Evolutionary conservation across 2,113 vertebrate species (phyloP), one percentile per base, ranked within the genome.

Genomic region (Channa maculata): DNA sequence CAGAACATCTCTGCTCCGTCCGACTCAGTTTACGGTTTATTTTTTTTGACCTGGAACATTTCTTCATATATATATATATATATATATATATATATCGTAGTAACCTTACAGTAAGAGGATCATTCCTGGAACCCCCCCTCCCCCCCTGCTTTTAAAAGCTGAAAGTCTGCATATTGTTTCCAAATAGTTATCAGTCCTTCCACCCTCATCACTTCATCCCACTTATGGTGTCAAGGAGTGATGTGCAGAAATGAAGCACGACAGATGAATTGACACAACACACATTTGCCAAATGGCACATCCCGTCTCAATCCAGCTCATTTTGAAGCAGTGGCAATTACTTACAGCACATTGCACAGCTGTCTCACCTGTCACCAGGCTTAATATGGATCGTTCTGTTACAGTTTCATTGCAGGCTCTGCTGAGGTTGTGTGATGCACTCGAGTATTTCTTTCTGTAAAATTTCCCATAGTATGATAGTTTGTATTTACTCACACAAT

Each of bases 281-380:
- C 39, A 41, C 34, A 41, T 69, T 15, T 44, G 48, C 38, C 50
- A 72, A 46, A 73, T 6, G 48, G n/a, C 11, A 34, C 36, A 15
- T 58, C 8, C 5, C 8, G 13, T 65, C 15, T 50, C 53, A 6
- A 15, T 57, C 62, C 71, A 37, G 62, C 15, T 37, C 1, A 2
- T 43, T 58, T 3, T 39, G 10, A 55, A 64, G 10, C 10, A 41
- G 4, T 1, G 5, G 14, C 59, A 55, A 1, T 73, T 39, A 14
- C 43, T 51, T n/a, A 0, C 24, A 71, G 24, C 24, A 24, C 24
- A 4, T 2, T 2, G 36, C 44, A n/a, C 62, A 65, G 53, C 53
- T 44, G 63, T 38, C 46, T 66, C 63, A 60, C 46, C 72, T 60
- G 63, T 33, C 62, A 41, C 2, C 4, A 0, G 9, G 1, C 53